Base-by-base conservation (phyloP, 1,140 invertebrate genomes). In the Vollenhovia emeryi region DNA sequence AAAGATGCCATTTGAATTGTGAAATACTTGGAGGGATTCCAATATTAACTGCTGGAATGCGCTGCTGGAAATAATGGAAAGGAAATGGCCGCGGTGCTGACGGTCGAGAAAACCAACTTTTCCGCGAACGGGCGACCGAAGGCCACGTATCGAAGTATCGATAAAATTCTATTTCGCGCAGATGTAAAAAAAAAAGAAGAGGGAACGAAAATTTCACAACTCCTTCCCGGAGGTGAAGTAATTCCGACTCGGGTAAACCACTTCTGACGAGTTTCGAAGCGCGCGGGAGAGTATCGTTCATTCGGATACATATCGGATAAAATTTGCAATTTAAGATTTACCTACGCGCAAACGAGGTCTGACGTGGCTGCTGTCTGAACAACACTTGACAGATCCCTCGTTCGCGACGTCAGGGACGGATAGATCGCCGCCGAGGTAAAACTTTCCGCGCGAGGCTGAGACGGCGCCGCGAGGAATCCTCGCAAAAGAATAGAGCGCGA, bases 1-100 rank as follows among this genome's bases (percentile, higher is more conserved):
- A 80, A 86, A 87, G 87, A 89, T 88, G 89, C 86, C 87, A 86
- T 90, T 83, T 91, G 89, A 89, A 92, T 92, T 92, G 86, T 89
- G 87, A 87, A 91, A 90, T 91, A 86, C 84, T 91, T 90, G 91
- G 87, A 92, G 59, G 45, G 87, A 90, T 92, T 92, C 89, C 91
- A 88, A 92, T 92, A 92, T 91, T 91, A 91, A 91, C 88, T 40
- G 85, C 43, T 52, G 85, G 80, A 89, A 90, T 87, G 64, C n/a
- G n/a, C 48, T 85, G 66, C 27, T 78, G 87, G 76, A 90, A 86
- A 89, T 86, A 91, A 90, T 91, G 88, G 85, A 90, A 90, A 82
- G 80, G 85, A 90, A 90, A 87, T 79, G 82, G 73, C 18, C 57
- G 59, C 27, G 21, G 43, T 40, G 48, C 43, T 50, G 86, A 89